Evolutionary conservation across 2,113 vertebrate genomes (phyloP).

Genomic region (Dipodomys merriami): DNA sequence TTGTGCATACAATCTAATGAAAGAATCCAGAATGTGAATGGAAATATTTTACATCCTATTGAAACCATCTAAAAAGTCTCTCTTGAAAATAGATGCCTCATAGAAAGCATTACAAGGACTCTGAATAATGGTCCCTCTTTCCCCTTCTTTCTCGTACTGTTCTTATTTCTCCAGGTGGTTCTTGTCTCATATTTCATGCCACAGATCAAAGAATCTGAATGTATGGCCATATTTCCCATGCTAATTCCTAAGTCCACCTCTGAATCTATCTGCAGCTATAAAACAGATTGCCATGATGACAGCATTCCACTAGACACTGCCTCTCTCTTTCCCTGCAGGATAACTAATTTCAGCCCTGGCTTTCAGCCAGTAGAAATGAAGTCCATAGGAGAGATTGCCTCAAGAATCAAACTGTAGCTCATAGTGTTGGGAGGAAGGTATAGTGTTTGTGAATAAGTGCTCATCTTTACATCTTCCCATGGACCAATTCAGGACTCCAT

Average conservation of each 20-base stretch:
- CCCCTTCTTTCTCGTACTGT: background rate
- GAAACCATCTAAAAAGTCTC: constrained; percentile 9
- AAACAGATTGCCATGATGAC: no score
- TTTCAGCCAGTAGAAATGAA: background rate
- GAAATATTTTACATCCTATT: background rate
- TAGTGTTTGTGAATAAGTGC: background rate
- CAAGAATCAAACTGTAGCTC: background rate
- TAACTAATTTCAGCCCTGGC: background rate
- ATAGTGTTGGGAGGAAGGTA: background rate
- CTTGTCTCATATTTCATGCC: background rate
- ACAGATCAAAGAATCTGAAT: background rate
- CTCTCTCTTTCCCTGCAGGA: background rate
- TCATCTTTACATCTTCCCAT: background rate
- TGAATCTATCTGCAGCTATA: background rate
- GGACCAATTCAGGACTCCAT: background rate
- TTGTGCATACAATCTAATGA: constrained; percentile 43
- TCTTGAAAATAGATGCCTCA: background rate
- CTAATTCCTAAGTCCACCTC: background rate
- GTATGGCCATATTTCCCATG: background rate
- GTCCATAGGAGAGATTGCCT: background rate
- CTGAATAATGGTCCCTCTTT: background rate
- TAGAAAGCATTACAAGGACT: background rate
- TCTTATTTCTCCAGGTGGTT: background rate
- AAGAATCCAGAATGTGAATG: constrained; percentile 33
- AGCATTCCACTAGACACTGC: background rate